These are phyloP conservation scores for Zapornia atra DNA, from an alignment of 2,113 vertebrate genomes.

Conservation along the genomic window DNA sequence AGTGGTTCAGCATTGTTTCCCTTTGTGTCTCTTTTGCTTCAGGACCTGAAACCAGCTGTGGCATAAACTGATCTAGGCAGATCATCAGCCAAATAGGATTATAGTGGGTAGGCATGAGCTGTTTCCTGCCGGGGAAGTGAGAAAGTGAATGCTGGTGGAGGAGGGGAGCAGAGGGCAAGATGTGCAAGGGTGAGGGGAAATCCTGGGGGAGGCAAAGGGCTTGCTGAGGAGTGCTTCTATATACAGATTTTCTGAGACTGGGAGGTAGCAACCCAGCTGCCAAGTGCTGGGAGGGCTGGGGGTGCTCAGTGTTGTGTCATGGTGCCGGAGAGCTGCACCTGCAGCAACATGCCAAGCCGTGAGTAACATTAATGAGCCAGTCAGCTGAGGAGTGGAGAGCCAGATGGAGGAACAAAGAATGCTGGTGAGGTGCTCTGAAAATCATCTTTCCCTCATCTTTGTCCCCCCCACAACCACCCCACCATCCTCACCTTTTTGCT, in stretches of 20 bases:
- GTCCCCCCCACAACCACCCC: neutral
- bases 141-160: neutral
- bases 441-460: neutral
- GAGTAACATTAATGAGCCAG: neutral
- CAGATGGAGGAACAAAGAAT: constrained; percentile 31
- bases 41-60: neutral
- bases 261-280: neutral
- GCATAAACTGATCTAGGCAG: neutral
- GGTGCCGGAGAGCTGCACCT: constrained; percentile 41
- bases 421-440: neutral
- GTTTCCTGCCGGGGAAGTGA: neutral
- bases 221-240: neutral
- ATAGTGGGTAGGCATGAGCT: neutral
- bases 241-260: neutral
- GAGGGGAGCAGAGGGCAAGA: neutral
- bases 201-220: neutral
- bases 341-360: neutral
- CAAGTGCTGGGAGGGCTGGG: neutral
- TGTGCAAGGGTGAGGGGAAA: neutral
- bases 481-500: neutral
- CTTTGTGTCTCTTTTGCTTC: neutral
- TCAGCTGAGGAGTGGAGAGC: neutral
- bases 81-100: constrained; percentile 18
- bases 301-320: neutral
- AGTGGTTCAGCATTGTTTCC: neutral